Base-by-base conservation (phyloP, 2,888 invertebrate genomes). In the Abrostola tripartita region DNA sequence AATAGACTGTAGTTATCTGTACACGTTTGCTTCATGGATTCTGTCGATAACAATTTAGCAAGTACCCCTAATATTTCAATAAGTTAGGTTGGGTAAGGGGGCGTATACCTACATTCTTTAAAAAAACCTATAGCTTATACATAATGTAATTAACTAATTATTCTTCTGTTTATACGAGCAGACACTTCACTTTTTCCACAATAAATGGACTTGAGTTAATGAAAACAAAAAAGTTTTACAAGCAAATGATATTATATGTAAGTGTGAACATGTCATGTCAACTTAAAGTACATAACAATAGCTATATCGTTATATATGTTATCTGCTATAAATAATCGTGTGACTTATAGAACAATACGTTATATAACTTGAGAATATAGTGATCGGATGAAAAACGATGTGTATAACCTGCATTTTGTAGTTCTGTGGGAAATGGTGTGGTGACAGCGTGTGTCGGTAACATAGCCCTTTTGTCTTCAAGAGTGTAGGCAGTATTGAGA, bases 331-430 rank as follows among this genome's bases (percentile, higher is more conserved):
- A 8, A 47, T 35, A 57, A 44, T 60, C 70, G 70, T 72, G 71
- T 65, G 71, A 72, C 37, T 52, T n/a, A 58, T 64, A 40, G 40
- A 65, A 65, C 75, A 74, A 69, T 61, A 69, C 51, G 53, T 60
- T 69, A 56, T 52, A 52, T 67, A 56, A 68, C 40, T 54, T 60
- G 70, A 58, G 71, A 61, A 70, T 68, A 74, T 11, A 40, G 38
- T 60, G 42, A n/a, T 35, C 14, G 14, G 14, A 11, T 7, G 8
- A 42, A 44, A 44, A 9, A 59, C 55, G 52, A 54, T 24, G 24
- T 24, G n/a, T 24, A 24, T 24, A 47, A 24, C 24, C 14, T 47
- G 44, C 8, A 41, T 8, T 40, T 5, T 12, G 8, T 41, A 8
- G n/a, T 9, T 37, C 9, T n/a, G 44, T 71, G 65, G 24, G 53